A percentile compares a stretch with the other conserved stretches of the same genome.
Conservation (phyloP, 2,113 vertebrate species). For the Coracopsis vasa region DNA sequence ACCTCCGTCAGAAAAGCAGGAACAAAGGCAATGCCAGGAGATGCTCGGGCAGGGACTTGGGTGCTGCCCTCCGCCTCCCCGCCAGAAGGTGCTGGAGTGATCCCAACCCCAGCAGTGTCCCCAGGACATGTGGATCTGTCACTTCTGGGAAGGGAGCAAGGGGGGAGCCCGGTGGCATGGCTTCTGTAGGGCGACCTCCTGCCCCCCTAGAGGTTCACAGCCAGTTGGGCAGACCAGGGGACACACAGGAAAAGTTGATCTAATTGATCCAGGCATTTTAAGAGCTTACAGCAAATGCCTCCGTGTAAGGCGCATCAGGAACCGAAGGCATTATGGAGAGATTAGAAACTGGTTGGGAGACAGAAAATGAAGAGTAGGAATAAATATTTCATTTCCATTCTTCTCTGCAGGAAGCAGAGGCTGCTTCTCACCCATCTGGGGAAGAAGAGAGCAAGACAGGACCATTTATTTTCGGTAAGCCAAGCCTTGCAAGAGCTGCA, state of each 20-base stretch:
- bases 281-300: neutral
- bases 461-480: neutral
- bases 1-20: neutral
- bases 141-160: neutral
- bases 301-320: neutral
- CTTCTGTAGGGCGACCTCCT: neutral
- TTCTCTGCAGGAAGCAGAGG: neutral
- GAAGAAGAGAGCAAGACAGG: neutral
- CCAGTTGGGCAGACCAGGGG: neutral
- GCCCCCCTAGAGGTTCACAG: neutral
- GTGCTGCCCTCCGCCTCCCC: neutral
- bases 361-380: slow-evolving; percentile 19
- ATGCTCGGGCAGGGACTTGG: fast-evolving
- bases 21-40: neutral
- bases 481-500: neutral
- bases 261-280: neutral
- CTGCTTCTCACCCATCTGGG: neutral
- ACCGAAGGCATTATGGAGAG: neutral
- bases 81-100: neutral
- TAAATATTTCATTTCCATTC: slow-evolving; percentile 61
- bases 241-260: neutral
- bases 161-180: fast-evolving
- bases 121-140: neutral
- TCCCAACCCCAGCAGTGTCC: neutral
- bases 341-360: neutral